A percentile compares a stretch with the other conserved stretches of the same genome.
Conservation (phyloP, 2,797 vertebrate species). For the Notoglanidium macrostoma region DNA sequence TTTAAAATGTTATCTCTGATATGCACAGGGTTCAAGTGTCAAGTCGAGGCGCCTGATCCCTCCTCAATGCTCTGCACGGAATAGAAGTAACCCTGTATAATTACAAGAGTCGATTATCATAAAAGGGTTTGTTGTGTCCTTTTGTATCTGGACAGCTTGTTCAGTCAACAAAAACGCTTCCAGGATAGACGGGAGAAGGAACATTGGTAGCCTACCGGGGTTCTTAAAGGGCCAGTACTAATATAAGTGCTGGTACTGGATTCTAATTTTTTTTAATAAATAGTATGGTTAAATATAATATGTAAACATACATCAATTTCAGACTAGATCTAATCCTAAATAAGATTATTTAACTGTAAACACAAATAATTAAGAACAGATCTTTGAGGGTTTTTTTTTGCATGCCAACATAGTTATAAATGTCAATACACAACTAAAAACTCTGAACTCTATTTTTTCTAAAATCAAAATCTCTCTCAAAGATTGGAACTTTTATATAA, state of each 20-base stretch:
- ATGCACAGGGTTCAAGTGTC: conserved; percentile 70
- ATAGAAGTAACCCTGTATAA: neutral
- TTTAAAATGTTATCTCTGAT: conserved; percentile 67
- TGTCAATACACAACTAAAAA: neutral
- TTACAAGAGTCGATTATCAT: conserved; percentile 2
- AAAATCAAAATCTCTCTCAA: neutral
- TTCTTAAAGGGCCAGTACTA: neutral
- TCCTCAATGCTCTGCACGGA: neutral
- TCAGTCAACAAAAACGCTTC: neutral
- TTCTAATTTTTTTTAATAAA: neutral
- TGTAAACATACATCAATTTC: neutral
- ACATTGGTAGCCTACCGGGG: neutral
- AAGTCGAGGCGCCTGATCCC: neutral
- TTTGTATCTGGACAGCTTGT: conserved; percentile 5
- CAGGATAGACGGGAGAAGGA: neutral
- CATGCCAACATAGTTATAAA: neutral
- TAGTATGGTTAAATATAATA: neutral
- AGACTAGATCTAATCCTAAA: neutral
- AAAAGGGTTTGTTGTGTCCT: neutral
- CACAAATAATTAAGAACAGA: neutral
- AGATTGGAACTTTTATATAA: neutral
- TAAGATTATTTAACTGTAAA: neutral
- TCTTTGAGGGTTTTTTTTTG: neutral
- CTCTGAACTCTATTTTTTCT: neutral
- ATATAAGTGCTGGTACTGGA: neutral